Evolutionary conservation across 2,797 vertebrate genomes (phyloP).

Genomic region (Chelon auratus): DNA sequence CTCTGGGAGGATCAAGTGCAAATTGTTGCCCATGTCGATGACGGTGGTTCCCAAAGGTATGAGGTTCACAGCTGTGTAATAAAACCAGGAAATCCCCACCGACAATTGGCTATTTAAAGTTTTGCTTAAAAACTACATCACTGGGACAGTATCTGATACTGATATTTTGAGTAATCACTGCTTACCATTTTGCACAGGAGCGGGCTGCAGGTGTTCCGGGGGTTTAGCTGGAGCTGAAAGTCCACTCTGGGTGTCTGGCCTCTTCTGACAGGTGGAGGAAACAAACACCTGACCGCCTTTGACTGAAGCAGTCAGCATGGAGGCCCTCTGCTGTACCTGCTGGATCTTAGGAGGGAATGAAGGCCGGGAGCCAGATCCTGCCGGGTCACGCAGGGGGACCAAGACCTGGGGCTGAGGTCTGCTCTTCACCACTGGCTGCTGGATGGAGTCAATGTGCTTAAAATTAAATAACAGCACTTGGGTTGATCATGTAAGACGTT

Average conservation of each 20-base stretch:
- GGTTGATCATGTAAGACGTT: not conserved
- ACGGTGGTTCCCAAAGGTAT: conserved; percentile 75
- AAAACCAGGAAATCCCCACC: not conserved
- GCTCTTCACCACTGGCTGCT: conserved; percentile 57
- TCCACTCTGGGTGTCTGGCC: conserved; percentile 29
- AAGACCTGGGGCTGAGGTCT: conserved; percentile 77
- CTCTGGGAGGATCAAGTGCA: conserved; percentile 85
- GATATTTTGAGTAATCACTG: not conserved
- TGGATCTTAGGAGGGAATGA: conserved; percentile 49
- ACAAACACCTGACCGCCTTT: conserved; percentile 77
- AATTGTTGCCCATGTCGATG: conserved; percentile 77
- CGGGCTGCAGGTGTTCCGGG: conserved; percentile 38
- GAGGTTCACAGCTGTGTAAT: conserved; percentile 70
- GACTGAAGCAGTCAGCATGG: conserved; percentile 64
- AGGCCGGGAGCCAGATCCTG: conserved; percentile 27
- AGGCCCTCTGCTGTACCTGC: conserved; percentile 67
- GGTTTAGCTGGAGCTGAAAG: conserved; percentile 12
- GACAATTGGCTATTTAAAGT: not conserved
- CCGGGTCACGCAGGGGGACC: conserved; percentile 70
- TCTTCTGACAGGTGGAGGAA: conserved; percentile 63
- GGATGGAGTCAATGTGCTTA: not conserved
- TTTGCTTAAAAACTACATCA: no score
- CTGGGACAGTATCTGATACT: not conserved
- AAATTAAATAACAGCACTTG: not conserved
- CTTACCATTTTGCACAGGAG: conserved; percentile 74